Evolutionary conservation across 2,888 invertebrate species (phyloP).

Genomic region (Apantesis nais): DNA sequence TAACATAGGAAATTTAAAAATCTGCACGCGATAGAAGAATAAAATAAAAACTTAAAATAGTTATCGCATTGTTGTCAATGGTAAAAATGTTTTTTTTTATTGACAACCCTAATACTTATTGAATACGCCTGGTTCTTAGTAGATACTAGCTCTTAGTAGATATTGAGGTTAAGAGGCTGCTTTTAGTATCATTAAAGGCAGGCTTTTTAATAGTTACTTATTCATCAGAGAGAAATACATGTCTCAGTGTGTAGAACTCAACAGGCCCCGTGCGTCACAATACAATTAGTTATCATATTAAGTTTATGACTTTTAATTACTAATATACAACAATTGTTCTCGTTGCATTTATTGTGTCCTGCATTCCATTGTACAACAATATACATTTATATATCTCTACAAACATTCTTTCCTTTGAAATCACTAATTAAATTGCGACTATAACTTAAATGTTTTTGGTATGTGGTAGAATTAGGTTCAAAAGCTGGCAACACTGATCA

Average conservation of each 20-base stretch:
- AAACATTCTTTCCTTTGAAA: not conserved
- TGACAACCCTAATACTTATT: not conserved
- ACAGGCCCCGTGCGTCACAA: not conserved
- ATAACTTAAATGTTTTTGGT: not conserved
- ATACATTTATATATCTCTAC: not conserved
- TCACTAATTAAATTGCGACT: not conserved
- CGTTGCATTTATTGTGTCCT: not conserved
- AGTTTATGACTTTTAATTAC: slow-evolving; percentile 7
- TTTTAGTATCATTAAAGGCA: not conserved
- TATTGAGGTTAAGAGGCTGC: not conserved
- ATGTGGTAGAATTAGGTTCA: not conserved
- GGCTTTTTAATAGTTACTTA: not conserved
- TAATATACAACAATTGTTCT: not conserved
- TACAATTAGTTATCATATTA: not conserved
- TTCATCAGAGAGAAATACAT: not conserved
- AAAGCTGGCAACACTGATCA: not conserved
- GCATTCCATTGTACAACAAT: not conserved
- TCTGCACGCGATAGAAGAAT: not conserved
- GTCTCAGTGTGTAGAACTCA: not conserved
- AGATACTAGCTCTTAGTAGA: not conserved
- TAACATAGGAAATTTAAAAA: not conserved
- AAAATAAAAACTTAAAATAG: not conserved
- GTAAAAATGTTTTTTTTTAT: not conserved
- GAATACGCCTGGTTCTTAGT: not conserved
- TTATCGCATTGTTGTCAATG: no score